phyloP scores from a whole-genome alignment of 2,113 vertebrate genomes.

The Silurus glanis region DNA sequence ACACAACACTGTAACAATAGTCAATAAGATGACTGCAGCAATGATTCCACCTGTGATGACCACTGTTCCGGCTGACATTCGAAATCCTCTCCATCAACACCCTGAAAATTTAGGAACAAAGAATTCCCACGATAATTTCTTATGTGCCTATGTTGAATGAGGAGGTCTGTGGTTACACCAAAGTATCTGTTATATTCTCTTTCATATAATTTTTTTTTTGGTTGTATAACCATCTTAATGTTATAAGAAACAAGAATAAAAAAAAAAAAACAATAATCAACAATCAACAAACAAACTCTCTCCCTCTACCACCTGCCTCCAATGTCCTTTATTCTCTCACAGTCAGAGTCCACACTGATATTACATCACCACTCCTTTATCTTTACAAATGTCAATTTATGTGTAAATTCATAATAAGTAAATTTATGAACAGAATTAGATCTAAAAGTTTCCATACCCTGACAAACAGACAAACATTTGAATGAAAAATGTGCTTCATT shows the following conservation, averaged over 20 bases:
- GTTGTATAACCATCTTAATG: neutral
- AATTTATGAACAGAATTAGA: neutral
- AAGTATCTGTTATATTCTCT: neutral
- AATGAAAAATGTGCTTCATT: neutral
- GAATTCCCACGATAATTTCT: neutral
- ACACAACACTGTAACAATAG: conserved; percentile 90
- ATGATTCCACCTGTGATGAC: conserved; percentile 99
- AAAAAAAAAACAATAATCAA: neutral
- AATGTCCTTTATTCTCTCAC: neutral
- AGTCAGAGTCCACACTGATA: neutral
- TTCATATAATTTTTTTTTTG: neutral
- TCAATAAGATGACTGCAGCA: conserved; percentile 94
- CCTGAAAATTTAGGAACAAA: conserved; percentile 54
- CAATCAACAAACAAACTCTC: no score
- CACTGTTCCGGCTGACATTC: conserved; percentile 99
- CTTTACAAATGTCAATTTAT: no score
- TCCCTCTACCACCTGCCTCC: neutral
- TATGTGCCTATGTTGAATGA: neutral
- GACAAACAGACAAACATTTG: neutral
- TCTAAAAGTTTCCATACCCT: neutral
- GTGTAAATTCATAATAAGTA: no score
- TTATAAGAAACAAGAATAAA: neutral
- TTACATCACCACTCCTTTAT: no score
- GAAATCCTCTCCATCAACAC: conserved; percentile 92
- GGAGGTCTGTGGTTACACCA: neutral